phyloP scores from a whole-genome alignment of 2,888 invertebrate species.

The Vesta saturnalis region DNA sequence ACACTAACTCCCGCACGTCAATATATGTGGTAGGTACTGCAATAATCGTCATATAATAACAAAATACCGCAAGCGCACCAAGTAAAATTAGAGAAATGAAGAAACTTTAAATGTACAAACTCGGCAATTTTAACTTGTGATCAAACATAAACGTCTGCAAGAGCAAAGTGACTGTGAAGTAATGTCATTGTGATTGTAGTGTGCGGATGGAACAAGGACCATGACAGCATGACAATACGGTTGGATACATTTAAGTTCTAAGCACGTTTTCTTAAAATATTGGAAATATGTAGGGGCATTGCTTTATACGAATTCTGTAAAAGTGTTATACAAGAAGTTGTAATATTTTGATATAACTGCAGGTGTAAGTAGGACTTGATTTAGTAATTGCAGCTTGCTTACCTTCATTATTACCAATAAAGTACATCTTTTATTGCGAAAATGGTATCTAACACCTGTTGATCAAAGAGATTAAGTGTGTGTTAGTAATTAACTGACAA shows the following conservation, averaged over 20 bases:
- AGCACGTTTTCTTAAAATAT: slow-evolving; percentile 45
- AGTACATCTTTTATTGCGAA: neutral
- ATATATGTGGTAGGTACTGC: slow-evolving; percentile 9
- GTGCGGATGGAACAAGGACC: slow-evolving; percentile 50
- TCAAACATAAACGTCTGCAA: slow-evolving; percentile 24
- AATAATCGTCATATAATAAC: slow-evolving; percentile 18
- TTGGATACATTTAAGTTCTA: slow-evolving; percentile 55
- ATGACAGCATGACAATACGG: slow-evolving; percentile 61
- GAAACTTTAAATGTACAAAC: slow-evolving; percentile 6
- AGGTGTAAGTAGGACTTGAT: neutral
- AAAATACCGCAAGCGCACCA: slow-evolving; percentile 22
- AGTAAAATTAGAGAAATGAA: slow-evolving; percentile 18
- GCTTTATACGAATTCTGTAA: neutral
- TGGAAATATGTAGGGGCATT: slow-evolving; percentile 17
- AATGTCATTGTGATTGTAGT: slow-evolving; percentile 59
- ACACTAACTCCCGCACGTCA: slow-evolving; percentile 16
- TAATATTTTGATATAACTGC: neutral
- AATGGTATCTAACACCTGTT: neutral
- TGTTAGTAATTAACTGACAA: no score
- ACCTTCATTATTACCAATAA: neutral
- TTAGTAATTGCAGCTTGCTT: no score
- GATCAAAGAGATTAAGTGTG: no score
- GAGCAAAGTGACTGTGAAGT: slow-evolving; percentile 39
- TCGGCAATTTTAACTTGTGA: slow-evolving; percentile 27
- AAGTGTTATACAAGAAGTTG: no score